These are phyloP conservation scores for Arvicanthis niloticus DNA, from an alignment of 2,113 vertebrate species.

Conservation along the genomic window DNA sequence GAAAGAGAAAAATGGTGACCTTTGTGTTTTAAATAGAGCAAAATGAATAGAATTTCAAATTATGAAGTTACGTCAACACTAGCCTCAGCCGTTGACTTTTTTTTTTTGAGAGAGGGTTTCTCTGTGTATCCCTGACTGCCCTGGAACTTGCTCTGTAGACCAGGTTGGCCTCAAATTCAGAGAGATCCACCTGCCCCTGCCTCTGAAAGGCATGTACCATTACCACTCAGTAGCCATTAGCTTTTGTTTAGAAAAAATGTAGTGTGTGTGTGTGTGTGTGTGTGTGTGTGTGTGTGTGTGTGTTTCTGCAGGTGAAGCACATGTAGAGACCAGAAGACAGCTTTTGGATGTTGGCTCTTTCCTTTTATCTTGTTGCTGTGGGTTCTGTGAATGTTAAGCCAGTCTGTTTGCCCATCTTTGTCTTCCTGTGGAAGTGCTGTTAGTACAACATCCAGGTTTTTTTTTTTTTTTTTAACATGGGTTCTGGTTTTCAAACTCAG, in stretches of 20 bases:
- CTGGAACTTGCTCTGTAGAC: too few relatives aligned
- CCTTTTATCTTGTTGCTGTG: background rate
- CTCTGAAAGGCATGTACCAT: too few relatives aligned
- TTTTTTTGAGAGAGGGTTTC: too few relatives aligned
- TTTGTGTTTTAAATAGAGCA: background rate
- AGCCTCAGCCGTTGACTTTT: conserved; percentile 6
- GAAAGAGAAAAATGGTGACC: background rate
- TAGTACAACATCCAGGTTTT: background rate
- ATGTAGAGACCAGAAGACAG: background rate
- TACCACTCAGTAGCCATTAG: background rate
- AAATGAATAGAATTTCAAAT: conserved; percentile 44
- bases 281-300: background rate
- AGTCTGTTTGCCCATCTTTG: background rate
- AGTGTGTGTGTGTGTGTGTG: background rate
- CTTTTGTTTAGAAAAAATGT: background rate
- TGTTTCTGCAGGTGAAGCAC: background rate
- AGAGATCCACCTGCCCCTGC: too few relatives aligned
- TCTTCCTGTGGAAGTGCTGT: background rate
- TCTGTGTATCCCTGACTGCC: too few relatives aligned
- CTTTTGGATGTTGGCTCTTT: background rate
- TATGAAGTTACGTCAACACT: background rate
- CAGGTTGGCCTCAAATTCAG: too few relatives aligned
- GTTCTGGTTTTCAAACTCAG: background rate
- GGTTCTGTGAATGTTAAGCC: background rate
- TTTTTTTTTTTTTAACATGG: background rate